Conservation (phyloP, 1,140 invertebrate species). For the Panonychus citri region DNA sequence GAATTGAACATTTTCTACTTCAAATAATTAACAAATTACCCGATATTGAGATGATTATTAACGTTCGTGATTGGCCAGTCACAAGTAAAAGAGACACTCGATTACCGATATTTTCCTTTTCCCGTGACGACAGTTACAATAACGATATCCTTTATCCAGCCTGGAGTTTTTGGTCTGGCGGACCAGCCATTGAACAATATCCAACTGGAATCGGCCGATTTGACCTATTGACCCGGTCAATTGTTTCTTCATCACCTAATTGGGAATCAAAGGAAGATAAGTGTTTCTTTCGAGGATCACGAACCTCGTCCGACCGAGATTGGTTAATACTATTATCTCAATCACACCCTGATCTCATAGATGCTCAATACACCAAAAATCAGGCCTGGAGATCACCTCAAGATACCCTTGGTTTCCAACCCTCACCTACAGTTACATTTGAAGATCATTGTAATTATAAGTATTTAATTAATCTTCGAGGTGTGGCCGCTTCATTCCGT, state of each 20-base stretch:
- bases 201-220: conserved; percentile 76
- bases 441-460: conserved; percentile 61
- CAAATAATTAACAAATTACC: conserved; percentile 39
- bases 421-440: conserved; percentile 63
- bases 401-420: conserved; percentile 54
- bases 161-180: conserved; percentile 94
- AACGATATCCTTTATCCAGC: conserved; percentile 86
- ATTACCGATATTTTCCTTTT: conserved; percentile 75
- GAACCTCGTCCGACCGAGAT: conserved; percentile 73
- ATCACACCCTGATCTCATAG: conserved; percentile 44
- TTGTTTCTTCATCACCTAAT: conserved; percentile 30
- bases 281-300: conserved; percentile 77
- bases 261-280: conserved; percentile 52
- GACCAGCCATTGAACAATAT: conserved; percentile 76
- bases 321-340: conserved; percentile 63
- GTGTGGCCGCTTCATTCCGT: conserved; percentile 89
- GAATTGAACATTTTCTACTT: conserved; percentile 63
- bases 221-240: conserved; percentile 51
- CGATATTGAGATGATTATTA: conserved; percentile 66
- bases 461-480: conserved; percentile 85
- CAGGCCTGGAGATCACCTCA: conserved; percentile 86
- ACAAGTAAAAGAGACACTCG: conserved; percentile 30
- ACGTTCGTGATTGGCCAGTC: conserved; percentile 80
- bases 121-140: conserved; percentile 64
- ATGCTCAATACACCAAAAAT: conserved; percentile 90